Percentiles rank a stretch among this genome's conserved stretches.
phyloP scores from a whole-genome alignment of 1,140 invertebrate genomes.

The Globodera ellingtonae region DNA sequence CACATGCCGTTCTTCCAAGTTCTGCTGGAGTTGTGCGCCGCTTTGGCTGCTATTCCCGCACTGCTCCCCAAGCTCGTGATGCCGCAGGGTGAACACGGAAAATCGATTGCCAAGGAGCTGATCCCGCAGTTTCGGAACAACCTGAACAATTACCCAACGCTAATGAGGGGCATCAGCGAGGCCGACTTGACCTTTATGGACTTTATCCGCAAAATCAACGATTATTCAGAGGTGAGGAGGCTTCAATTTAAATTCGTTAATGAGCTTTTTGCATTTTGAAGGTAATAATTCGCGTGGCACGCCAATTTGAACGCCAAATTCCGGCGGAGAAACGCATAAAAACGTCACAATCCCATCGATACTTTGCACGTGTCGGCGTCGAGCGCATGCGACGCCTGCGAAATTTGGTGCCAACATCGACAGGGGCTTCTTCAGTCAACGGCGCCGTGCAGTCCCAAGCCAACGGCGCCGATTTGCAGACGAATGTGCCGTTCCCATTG shows the following conservation, averaged over 20 bases:
- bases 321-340: conserved; percentile 57
- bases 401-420: conserved; percentile 7
- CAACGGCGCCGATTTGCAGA: not conserved
- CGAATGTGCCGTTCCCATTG: not conserved
- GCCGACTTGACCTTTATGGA: conserved; percentile 61
- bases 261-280: conserved; percentile 31
- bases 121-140: conserved; percentile 58
- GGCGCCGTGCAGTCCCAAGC: not conserved
- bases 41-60: conserved; percentile 47
- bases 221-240: conserved; percentile 51
- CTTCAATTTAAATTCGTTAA: conserved; percentile 10
- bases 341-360: conserved; percentile 40
- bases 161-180: conserved; percentile 50
- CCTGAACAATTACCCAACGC: conserved; percentile 49
- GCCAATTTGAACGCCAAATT: conserved; percentile 50
- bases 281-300: conserved; percentile 51
- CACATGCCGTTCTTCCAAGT: conserved; percentile 64
- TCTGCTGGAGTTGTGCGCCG: conserved; percentile 56
- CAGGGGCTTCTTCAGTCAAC: conserved; percentile 19
- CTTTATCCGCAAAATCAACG: conserved; percentile 56
- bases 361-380: conserved; percentile 2
- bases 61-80: conserved; percentile 53
- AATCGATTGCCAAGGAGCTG: conserved; percentile 62
- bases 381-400: conserved; percentile 6
- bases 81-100: conserved; percentile 49